Evolutionary conservation across 2,888 invertebrate species (phyloP).

Genomic region (Pemphredon lugubris): DNA sequence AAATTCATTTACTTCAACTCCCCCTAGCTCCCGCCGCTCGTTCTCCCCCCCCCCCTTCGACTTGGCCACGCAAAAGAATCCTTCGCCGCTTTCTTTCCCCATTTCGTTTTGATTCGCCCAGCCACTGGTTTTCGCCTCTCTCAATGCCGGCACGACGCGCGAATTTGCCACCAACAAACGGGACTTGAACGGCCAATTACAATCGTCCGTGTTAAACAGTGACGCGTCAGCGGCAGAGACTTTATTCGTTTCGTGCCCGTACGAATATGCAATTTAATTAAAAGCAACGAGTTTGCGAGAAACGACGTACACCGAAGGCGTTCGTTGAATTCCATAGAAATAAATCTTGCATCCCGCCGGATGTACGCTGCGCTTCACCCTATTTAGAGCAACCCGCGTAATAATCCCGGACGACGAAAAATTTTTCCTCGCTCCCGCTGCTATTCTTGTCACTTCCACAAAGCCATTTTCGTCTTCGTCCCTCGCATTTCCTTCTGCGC

Average conservation of each 20-base stretch:
- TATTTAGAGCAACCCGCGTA: conserved; percentile 28
- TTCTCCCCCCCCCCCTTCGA: background rate
- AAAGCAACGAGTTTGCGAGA: conserved; percentile 49
- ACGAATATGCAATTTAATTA: conserved; percentile 63
- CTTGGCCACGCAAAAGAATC: conserved; percentile 28
- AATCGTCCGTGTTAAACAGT: conserved; percentile 56
- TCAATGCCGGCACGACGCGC: conserved; percentile 25
- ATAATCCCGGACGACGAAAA: conserved; percentile 48
- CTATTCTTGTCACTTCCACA: conserved; percentile 21
- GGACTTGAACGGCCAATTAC: conserved; percentile 42
- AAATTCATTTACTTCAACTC: conserved; percentile 57
- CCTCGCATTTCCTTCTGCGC: background rate
- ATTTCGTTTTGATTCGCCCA: background rate
- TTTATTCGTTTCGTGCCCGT: conserved; percentile 55
- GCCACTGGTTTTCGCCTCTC: conserved; percentile 1
- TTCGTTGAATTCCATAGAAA: conserved; percentile 42
- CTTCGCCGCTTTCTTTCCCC: conserved; percentile 9
- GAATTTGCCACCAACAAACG: conserved; percentile 45
- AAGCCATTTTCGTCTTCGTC: conserved; percentile 2
- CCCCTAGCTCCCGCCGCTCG: conserved; percentile 1
- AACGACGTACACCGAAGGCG: conserved; percentile 51
- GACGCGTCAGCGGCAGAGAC: conserved; percentile 55
- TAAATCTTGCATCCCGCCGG: conserved; percentile 46
- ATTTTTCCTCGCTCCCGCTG: conserved; percentile 34
- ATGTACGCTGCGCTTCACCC: conserved; percentile 1